Evolutionary conservation across 2,888 invertebrate genomes (phyloP).

Genomic region (Oligia strigilis): DNA sequence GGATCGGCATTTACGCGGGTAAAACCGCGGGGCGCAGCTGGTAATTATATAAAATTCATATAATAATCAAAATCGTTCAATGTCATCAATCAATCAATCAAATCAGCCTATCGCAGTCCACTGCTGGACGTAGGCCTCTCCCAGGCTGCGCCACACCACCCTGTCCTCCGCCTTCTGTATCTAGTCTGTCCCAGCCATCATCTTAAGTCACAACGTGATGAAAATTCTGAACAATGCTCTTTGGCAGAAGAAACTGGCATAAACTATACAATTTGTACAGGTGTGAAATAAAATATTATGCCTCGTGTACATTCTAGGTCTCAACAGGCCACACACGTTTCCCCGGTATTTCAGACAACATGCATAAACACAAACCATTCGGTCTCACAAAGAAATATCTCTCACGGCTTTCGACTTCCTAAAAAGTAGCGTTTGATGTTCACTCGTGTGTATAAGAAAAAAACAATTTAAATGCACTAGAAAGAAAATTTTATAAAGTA

Average conservation of each 20-base stretch:
- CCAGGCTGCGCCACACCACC: too few relatives aligned
- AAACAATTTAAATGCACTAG: slow-evolving; percentile 67
- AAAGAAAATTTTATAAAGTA: slow-evolving; percentile 17
- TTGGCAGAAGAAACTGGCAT: neutral
- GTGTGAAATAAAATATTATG: slow-evolving; percentile 19
- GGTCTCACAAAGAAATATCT: slow-evolving; percentile 35
- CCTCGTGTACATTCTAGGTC: neutral
- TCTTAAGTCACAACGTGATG: neutral
- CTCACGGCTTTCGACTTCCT: neutral
- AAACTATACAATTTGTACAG: neutral
- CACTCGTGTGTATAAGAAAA: slow-evolving; percentile 41
- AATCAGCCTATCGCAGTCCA: neutral
- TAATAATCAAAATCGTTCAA: neutral
- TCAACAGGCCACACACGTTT: slow-evolving; percentile 29
- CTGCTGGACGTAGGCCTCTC: neutral
- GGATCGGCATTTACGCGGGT: too few relatives aligned
- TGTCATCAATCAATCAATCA: neutral
- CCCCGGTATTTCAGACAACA: slow-evolving; percentile 18
- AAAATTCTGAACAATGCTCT: neutral
- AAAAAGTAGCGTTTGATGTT: slow-evolving; percentile 36
- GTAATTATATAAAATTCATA: neutral
- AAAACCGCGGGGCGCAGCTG: too few relatives aligned
- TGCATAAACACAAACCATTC: slow-evolving; percentile 24
- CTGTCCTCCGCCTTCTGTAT: neutral
- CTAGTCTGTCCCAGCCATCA: neutral